phyloP scores from a whole-genome alignment of 2,888 invertebrate species.

The Chloromyia formosa region DNA sequence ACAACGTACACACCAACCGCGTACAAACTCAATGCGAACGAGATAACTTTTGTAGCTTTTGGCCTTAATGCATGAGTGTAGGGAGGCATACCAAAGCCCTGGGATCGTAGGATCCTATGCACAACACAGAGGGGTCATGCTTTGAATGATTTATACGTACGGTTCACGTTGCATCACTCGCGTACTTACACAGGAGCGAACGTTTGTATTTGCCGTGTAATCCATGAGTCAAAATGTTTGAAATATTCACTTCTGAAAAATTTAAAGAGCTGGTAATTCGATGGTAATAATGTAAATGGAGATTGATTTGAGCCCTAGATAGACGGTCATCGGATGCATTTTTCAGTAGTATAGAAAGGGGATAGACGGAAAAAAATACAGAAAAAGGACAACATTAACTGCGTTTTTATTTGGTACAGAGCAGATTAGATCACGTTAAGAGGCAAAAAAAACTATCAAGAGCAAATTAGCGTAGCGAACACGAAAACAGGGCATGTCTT shows the following conservation, averaged over 20 bases:
- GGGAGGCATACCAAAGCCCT: conserved; percentile 8
- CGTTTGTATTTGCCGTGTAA: conserved; percentile 37
- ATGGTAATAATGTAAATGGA: conserved; percentile 39
- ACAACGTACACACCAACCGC: conserved; percentile 1
- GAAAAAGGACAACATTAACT: too few relatives aligned
- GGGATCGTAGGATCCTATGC: background rate
- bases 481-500: too few relatives aligned
- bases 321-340: background rate
- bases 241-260: conserved; percentile 36
- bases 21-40: conserved; percentile 31
- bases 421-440: too few relatives aligned
- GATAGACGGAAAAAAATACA: too few relatives aligned
- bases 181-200: background rate
- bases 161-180: conserved; percentile 35
- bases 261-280: conserved; percentile 41
- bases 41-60: conserved; percentile 18
- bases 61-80: conserved; percentile 20
- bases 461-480: too few relatives aligned
- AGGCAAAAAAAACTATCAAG: too few relatives aligned
- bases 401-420: too few relatives aligned
- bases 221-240: conserved; percentile 38
- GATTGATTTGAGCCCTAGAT: conserved; percentile 29
- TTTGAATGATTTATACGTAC: conserved; percentile 36
- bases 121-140: conserved; percentile 22
- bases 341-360: background rate